Percentiles rank a stretch among this genome's conserved stretches.
These are phyloP conservation scores for Amphipoea oculea DNA, from an alignment of 2,888 invertebrate species.

Conservation along the genomic window DNA sequence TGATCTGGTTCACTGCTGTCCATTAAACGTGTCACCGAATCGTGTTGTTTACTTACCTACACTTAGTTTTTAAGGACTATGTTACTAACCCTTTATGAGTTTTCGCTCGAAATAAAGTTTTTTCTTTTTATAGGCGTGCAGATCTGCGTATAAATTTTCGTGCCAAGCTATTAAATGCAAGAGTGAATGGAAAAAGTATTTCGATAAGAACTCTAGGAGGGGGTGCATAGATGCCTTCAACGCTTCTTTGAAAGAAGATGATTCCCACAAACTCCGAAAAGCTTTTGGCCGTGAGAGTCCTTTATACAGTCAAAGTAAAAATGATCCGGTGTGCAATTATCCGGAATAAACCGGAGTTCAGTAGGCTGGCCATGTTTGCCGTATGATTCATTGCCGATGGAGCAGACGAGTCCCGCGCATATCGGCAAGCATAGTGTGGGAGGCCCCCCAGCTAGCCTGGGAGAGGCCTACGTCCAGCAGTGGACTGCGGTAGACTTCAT, in stretches of 20 bases:
- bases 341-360: no score
- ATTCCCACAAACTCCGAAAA: background rate
- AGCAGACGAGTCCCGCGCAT: no score
- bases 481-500: background rate
- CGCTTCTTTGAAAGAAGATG: background rate
- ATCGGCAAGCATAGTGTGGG: no score
- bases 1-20: background rate
- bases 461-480: no score
- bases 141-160: conserved; percentile 53
- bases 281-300: background rate
- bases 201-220: conserved; percentile 61
- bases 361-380: no score
- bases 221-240: conserved; percentile 69
- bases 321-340: background rate
- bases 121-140: conserved; percentile 71
- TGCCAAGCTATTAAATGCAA: conserved; percentile 70
- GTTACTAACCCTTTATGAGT: background rate
- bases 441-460: no score
- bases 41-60: background rate
- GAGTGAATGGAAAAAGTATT: conserved; percentile 60
- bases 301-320: background rate
- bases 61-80: background rate
- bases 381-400: no score
- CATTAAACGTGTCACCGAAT: background rate
- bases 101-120: background rate